Percentiles rank a stretch among this genome's conserved stretches.
phyloP scores from a whole-genome alignment of 2,113 vertebrate genomes.

The Neodon shergylaensis region DNA sequence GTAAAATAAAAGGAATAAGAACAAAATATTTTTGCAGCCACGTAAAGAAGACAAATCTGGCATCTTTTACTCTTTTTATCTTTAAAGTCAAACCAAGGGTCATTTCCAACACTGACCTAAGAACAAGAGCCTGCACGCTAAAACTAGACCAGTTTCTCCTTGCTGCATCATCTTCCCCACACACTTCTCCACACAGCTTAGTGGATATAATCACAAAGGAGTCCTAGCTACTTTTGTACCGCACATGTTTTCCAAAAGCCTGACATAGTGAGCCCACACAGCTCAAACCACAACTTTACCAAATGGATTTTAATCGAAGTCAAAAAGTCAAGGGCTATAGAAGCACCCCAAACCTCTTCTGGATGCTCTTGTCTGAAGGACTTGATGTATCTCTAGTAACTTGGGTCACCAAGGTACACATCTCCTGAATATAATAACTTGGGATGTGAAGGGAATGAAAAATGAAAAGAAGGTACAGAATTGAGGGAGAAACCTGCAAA shows the following conservation, averaged over 20 bases:
- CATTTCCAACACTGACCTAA: slow-evolving; percentile 53
- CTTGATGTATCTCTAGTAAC: slow-evolving; percentile 45
- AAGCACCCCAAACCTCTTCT: not conserved
- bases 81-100: slow-evolving; percentile 42
- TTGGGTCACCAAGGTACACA: not conserved
- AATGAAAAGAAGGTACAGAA: slow-evolving; percentile 32
- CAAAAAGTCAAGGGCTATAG: not conserved
- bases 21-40: not conserved
- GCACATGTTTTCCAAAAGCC: slow-evolving; percentile 38
- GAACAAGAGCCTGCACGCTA: not conserved
- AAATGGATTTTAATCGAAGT: slow-evolving; percentile 32
- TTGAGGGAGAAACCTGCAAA: not conserved
- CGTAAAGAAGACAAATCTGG: not conserved
- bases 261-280: not conserved
- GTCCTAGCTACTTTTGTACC: not conserved
- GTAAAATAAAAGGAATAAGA: not conserved
- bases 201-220: not conserved
- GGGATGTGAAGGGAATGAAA: slow-evolving; percentile 27
- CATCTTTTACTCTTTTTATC: slow-evolving; percentile 48
- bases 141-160: not conserved
- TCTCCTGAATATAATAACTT: slow-evolving; percentile 25
- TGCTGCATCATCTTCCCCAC: not conserved
- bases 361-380: not conserved
- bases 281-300: slow-evolving; percentile 44
- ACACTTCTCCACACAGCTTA: not conserved